These are phyloP conservation scores for Gobiocypris rarus DNA, from an alignment of 2,113 vertebrate species.

Conservation along the genomic window DNA sequence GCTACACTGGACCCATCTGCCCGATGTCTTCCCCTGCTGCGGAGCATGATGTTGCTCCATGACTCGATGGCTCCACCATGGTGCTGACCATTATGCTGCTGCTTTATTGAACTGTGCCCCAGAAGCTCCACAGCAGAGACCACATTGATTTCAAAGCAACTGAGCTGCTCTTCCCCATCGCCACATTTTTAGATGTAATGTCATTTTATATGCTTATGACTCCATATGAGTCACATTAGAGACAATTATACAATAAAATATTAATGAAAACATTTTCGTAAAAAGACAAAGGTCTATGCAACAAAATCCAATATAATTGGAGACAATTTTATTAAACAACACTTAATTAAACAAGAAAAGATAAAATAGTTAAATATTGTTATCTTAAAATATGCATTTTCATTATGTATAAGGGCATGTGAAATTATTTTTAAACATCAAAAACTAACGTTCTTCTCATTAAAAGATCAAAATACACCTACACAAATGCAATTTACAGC, in stretches of 20 bases:
- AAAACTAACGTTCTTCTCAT: background rate
- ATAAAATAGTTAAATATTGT: background rate
- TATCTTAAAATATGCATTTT: background rate
- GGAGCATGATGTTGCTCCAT: constrained; percentile 81
- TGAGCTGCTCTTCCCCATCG: constrained; percentile 18
- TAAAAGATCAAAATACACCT: background rate
- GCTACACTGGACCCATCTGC: constrained; percentile 83
- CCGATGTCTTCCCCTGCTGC: constrained; percentile 81
- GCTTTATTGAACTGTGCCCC: constrained; percentile 60
- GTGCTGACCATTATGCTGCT: constrained; percentile 71
- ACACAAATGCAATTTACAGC: too few relatives aligned
- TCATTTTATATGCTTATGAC: constrained; percentile 51
- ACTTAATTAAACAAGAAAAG: background rate
- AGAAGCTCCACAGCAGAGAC: constrained; percentile 51
- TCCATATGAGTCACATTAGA: background rate
- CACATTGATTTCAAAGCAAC: constrained; percentile 41
- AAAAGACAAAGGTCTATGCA: too few relatives aligned
- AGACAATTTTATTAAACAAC: background rate
- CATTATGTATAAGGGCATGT: background rate
- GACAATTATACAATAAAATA: background rate
- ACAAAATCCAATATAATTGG: background rate
- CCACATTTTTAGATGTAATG: constrained; percentile 29
- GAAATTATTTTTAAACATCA: background rate
- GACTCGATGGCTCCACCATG: constrained; percentile 76
- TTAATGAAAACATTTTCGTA: too few relatives aligned